Evolutionary conservation across 2,797 vertebrate species (phyloP), one percentile per base, ranked within the genome.

Genomic region (Cheirogaleus major): DNA sequence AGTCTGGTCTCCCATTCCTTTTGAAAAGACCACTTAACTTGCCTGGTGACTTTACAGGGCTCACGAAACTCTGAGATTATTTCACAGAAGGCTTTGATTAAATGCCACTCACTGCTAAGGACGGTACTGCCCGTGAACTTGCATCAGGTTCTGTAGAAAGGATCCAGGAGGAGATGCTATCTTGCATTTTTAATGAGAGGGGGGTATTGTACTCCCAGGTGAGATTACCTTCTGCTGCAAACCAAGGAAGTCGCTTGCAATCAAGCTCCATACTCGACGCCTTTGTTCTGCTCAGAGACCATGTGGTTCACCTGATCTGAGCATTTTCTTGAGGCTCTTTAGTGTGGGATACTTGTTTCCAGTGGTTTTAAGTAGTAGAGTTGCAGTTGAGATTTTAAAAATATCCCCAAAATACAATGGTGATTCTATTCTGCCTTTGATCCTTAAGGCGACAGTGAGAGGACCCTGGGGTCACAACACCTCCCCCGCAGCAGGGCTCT

Each of bases 181-280:
- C 97, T 94, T 93, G 57, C 81, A 35, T 97, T 93, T 97, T 97
- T 97, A 92, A 85, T 97, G 94, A 97, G 95, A 97, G 55, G n/a
- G 78, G 92, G 72, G 70, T 4, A 94, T 96, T 97, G 91, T 97
- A 32, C 82, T 73, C 65, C 69, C 70, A 91, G 94, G 96, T 91
- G 87, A 98, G 63, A 27, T 7, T 90, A 63, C 95, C 96, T 89
- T 69, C 91, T 93, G 92, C 81, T 92, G 45, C 35, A 93, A 96
- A 80, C 97, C 17, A 92, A 78, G 76, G 91, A 95, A 78, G 70
- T 72, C 20, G 55, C 63, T 83, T 95, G 93, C 96, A 96, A 95
- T 38, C 83, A 52, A 20, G 73, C 61, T n/a, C 73, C 55, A 92
- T 92, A 76, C 48, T 59, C 10, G 2, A 81, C 13, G 48, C 85